Percentiles rank a stretch among this genome's conserved stretches.
These are phyloP conservation scores for Anodontia alba DNA, from an alignment of 2,888 invertebrate species.

Conservation along the genomic window DNA sequence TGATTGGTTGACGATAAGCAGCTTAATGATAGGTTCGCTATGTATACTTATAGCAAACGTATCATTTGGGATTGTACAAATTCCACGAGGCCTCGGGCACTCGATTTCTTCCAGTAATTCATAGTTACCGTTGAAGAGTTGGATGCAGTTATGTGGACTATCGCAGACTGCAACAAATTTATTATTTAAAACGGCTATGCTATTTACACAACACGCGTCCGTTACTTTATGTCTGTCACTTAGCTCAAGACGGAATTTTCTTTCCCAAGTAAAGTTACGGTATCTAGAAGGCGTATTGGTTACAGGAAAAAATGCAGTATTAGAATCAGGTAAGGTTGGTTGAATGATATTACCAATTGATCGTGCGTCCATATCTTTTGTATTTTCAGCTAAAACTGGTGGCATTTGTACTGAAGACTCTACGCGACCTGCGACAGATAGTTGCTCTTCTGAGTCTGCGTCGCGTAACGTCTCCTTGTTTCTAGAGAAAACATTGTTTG, in stretches of 20 bases:
- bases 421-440: neutral
- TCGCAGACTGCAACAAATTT: neutral
- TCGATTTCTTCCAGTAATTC: neutral
- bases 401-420: too few relatives aligned
- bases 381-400: neutral
- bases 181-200: slow-evolving; percentile 2
- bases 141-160: slow-evolving; percentile 3
- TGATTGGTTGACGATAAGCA: neutral
- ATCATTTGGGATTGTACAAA: neutral
- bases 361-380: neutral
- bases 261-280: neutral
- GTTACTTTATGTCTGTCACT: slow-evolving; percentile 10
- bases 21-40: neutral
- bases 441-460: neutral
- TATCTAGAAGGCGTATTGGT: neutral
- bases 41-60: slow-evolving; percentile 3
- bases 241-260: neutral
- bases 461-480: neutral
- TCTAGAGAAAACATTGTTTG: neutral
- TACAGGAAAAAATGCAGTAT: neutral
- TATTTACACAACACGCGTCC: neutral
- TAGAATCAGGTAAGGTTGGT: neutral
- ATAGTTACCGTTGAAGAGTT: slow-evolving; percentile 1
- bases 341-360: neutral
- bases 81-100: neutral